Base-by-base conservation (phyloP, 2,888 invertebrate species). In the Caenorhabditis wallacei region DNA sequence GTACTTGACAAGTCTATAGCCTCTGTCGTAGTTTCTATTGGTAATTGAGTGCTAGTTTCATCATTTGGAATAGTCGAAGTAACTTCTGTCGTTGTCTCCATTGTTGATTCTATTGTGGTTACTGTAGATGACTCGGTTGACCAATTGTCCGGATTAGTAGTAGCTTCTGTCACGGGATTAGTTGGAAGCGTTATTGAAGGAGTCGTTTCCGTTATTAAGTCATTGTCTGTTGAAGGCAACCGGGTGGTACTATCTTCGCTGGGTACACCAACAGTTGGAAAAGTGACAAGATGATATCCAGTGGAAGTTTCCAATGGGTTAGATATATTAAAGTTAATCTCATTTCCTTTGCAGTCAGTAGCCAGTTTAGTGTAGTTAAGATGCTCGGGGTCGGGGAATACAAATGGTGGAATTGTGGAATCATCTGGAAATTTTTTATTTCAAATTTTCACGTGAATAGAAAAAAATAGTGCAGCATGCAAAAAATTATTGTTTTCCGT, bases 271-370 rank as follows among this genome's bases (percentile, higher is more conserved):
- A 40, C 51, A 18, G 57, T 61, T 35, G 71, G 51, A 51, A 72
- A 59, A n/a, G 59, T 59, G 30, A 57, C 70, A 8, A 57, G 26
- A 70, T 56, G 70, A 26, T 56, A 57, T 3, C 46, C 46, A 24
- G 70, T 70, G 16, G 70, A 56, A 18, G 56, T 59, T 18, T 57
- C 57, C 1, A 46, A 35, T 30, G 30, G 30, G 35, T 63, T 46
- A 51, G 53, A 37, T 37, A 66, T 35, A 37, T 53, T 66, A n/a
- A 66, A 66, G 22, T 66, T 48, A 24, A 66, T 66, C 1, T 53
- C 37, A 26, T 66, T 66, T 24, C 66, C 66, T 66, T 66, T 66
- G 53, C 66, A 66, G 20, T 66, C 66, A 37, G 53, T 66, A 0
- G 66, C 20, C 13, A 66, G 24, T 66, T 53, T 51, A n/a, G 66